Evolutionary conservation across 23 tunicate species (phyloP), one percentile per base, ranked within the genome.

Genomic region (Corella eumyota): DNA sequence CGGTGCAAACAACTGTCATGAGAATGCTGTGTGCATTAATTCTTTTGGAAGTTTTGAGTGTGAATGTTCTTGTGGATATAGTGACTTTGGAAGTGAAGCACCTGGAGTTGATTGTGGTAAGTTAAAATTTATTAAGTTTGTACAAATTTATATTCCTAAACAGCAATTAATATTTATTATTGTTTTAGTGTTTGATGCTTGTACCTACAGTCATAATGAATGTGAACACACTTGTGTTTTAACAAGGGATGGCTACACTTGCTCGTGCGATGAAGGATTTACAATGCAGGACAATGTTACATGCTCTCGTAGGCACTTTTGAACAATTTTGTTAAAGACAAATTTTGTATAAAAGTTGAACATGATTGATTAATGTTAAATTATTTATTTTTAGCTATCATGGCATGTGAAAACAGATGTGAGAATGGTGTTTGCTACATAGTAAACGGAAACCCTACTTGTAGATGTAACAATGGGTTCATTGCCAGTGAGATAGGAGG

Each of bases 121-220:
- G 46, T 60, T 40, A 40, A 9, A 40, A 15, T 11, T 9, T 40
- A 15, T n/a, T n/a, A n/a, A n/a, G n/a, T n/a, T n/a, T n/a, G n/a
- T n/a, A n/a, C n/a, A n/a, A n/a, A n/a, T n/a, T n/a, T n/a, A n/a
- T n/a, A n/a, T n/a, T n/a, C n/a, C n/a, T n/a, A n/a, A n/a, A n/a
- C n/a, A n/a, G n/a, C n/a, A n/a, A n/a, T n/a, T n/a, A n/a, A n/a
- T n/a, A n/a, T n/a, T n/a, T n/a, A n/a, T n/a, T n/a, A n/a, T n/a
- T n/a, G n/a, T n/a, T n/a, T 51, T 27, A 51, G 57, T 51, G 57
- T 51, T 51, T 51, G 57, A 51, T 51, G 57, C 57, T n/a, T 51
- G 57, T 27, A 51, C 20, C 6, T 51, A 51, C 57, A 24, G 58
- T 4, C 38, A 32, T 30, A 23, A 62, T 35, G 6, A 21, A 9